Conservation (phyloP, 2,113 vertebrate genomes). For the Rousettus leschenaultii region DNA sequence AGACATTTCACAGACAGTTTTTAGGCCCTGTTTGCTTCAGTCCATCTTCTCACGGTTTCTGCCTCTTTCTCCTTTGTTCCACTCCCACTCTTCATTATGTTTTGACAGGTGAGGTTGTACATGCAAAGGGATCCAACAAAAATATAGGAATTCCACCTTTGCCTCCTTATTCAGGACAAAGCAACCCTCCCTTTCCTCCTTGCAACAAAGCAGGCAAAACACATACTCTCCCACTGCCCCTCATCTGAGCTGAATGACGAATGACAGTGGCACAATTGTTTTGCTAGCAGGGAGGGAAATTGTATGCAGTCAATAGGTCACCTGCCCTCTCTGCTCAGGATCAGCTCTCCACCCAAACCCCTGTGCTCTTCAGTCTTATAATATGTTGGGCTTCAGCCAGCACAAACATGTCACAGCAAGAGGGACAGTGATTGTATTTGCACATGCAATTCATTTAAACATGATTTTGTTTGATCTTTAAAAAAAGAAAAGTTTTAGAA, state of each 20-base stretch:
- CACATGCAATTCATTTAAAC: constrained; percentile 10
- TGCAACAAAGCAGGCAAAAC: constrained; percentile 42
- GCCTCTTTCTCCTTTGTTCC: constrained; percentile 37
- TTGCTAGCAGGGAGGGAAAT: constrained; percentile 49
- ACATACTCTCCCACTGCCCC: neutral
- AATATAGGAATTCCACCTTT: constrained; percentile 61
- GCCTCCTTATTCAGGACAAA: constrained; percentile 39
- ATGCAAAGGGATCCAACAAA: constrained; percentile 36
- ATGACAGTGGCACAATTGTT: neutral
- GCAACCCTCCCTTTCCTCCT: constrained; percentile 56
- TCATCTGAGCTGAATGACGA: fast-evolving
- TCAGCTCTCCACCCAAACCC: constrained; percentile 35
- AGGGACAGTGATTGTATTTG: constrained; percentile 23
- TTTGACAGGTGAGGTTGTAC: constrained; percentile 71
- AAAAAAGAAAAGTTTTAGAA: constrained; percentile 39
- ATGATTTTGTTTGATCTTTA: constrained; percentile 44
- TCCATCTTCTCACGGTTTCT: neutral
- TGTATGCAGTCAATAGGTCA: constrained; percentile 20
- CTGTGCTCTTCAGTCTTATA: neutral
- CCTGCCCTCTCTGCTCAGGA: constrained; percentile 42
- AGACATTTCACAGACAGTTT: neutral
- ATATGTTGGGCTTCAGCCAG: constrained; percentile 41
- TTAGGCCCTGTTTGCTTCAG: neutral
- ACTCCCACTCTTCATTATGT: constrained; percentile 54
- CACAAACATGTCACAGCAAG: constrained; percentile 70